Evolutionary conservation across 2,113 vertebrate species (phyloP).

Genomic region (Lepidothrix coronata): DNA sequence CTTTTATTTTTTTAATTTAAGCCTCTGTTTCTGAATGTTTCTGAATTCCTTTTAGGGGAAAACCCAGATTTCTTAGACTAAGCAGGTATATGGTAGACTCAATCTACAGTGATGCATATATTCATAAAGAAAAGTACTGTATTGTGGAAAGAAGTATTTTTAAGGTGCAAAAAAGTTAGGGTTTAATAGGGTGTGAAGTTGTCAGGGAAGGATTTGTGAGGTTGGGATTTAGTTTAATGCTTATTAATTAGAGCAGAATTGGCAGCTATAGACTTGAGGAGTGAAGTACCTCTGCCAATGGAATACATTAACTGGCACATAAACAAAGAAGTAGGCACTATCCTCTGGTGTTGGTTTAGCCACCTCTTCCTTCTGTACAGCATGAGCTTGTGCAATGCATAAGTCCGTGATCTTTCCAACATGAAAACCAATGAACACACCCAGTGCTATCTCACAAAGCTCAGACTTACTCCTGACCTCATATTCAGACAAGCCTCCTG

Average conservation of each 20-base stretch:
- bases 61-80: background rate
- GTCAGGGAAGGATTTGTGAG: conserved; percentile 28
- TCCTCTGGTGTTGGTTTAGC: background rate
- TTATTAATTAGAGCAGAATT: conserved; percentile 52
- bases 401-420: background rate
- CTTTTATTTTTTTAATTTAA: conserved; percentile 2
- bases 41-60: background rate
- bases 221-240: conserved; percentile 18
- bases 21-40: background rate
- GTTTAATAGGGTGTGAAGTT: conserved; percentile 36
- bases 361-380: no score
- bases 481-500: background rate
- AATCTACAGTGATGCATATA: background rate
- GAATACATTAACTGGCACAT: background rate
- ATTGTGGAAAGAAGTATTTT: background rate
- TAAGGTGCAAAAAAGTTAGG: conserved; percentile 8
- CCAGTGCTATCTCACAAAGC: background rate
- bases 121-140: background rate
- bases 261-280: conserved; percentile 15
- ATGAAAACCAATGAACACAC: background rate
- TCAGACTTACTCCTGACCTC: background rate
- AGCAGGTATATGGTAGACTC: background rate
- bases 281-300: background rate
- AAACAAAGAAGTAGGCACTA: background rate
- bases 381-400: fast-evolving